Evolutionary conservation across 2,113 vertebrate genomes (phyloP), one percentile per base, ranked within the genome.

Genomic region (Eulemur macaco): DNA sequence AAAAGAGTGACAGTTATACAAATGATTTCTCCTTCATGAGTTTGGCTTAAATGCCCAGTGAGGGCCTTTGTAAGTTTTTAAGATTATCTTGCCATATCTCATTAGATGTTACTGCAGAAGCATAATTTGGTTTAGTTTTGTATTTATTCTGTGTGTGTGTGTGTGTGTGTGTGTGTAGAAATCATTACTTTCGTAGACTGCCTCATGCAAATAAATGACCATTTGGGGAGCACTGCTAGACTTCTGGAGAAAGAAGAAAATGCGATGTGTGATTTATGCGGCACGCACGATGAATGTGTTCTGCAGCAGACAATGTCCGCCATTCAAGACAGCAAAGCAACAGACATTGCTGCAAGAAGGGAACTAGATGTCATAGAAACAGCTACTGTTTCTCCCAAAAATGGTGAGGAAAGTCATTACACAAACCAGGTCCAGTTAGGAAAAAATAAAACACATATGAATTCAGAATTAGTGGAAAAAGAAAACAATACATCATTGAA

Each of bases 231-330:
- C 83, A 96, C 98, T 80, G 81, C 97, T 77, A 86, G 54, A 95
- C 45, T 97, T 20, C 96, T 99, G 95, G 98, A 98, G 96, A 78
- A 96, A 63, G 87, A 92, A 89, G 96, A 98, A 98, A 97, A 98
- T 13, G 91, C 97, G 83, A 74, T 98, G 84, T 71, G 71, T 94
- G 82, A 89, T 63, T 71, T 97, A 96, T 85, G 25, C 58, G 7
- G 69, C 92, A 96, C n/a, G 86, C 81, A 76, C 81, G 91, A 95
- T 86, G 89, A 96, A 81, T 50, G 63, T 37, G 56, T 84, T 84
- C 37, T 93, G 76, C 63, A 27, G 45, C 69, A 94, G 50, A 97
- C 93, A 86, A 86, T 92, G 92, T 93, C 85, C 50, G 1, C 37
- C 86, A 93, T 91, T 97, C 97, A 97, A 90, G 96, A 98, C 31